Conservation (phyloP, 1,140 invertebrate genomes). For the Zaprionus davidi region DNA sequence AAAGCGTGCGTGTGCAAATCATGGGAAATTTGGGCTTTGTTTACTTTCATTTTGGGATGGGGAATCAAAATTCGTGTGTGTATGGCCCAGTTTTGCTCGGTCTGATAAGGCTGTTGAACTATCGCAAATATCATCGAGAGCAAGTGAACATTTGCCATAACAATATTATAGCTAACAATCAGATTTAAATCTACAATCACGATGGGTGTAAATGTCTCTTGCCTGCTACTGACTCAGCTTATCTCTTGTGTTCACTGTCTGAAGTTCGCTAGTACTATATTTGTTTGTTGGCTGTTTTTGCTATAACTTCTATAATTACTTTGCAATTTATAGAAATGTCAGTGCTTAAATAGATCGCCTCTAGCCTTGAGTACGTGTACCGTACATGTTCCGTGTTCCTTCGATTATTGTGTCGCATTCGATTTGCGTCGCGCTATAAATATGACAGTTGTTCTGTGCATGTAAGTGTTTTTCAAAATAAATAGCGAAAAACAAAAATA, state of each 20-base stretch:
- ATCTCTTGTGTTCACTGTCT: conserved; percentile 35
- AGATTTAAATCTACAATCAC: background rate
- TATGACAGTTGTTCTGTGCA: conserved; percentile 3
- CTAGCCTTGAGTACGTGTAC: conserved; percentile 21
- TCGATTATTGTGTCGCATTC: conserved; percentile 25
- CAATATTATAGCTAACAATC: background rate
- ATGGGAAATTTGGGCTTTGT: conserved; percentile 48
- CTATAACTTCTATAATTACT: conserved; percentile 5
- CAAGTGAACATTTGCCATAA: background rate
- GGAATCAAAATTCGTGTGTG: conserved; percentile 33
- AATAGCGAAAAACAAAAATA: conserved; percentile 20
- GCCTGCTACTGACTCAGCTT: conserved; percentile 30
- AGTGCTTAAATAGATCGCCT: conserved; percentile 17
- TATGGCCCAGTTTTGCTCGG: conserved; percentile 33
- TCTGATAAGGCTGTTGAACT: conserved; percentile 30
- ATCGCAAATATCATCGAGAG: background rate
- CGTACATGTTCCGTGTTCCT: conserved; percentile 38
- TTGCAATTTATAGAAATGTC: conserved; percentile 12
- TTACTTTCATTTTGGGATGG: conserved; percentile 44
- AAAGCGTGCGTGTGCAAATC: conserved; percentile 19
- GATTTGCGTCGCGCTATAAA: conserved; percentile 12
- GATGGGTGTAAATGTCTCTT: background rate
- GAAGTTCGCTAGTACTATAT: conserved; percentile 3
- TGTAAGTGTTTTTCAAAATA: conserved; percentile 37
- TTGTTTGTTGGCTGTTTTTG: background rate